Base-by-base conservation (phyloP, 2,797 vertebrate genomes). In the Oryzias dopingdopingensis region DNA sequence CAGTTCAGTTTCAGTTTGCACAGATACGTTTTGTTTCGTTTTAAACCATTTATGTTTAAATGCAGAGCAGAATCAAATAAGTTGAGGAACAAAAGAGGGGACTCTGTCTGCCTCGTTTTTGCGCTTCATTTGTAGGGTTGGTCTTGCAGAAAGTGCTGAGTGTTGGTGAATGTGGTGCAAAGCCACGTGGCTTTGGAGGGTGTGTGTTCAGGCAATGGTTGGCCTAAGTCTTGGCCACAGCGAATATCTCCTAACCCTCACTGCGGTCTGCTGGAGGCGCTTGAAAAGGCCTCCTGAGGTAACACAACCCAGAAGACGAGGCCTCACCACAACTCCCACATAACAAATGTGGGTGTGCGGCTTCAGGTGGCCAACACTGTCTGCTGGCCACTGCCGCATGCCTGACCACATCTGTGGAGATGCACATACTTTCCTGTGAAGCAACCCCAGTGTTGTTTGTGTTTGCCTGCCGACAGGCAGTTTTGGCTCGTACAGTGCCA, bases 111-210 rank as follows among this genome's bases (percentile, higher is more conserved):
- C 10, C 32, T 37, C 32, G 32, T 37, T 37, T 37, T 37, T 37
- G 32, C 32, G 32, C 32, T 37, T 37, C 32, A 72, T 72, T 78
- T 44, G 62, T 59, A 72, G 73, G 62, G 40, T 52, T 22, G 63
- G 48, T 55, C 60, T 57, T 56, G 48, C 24, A 69, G 67, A 86
- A 87, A 85, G 82, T 83, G 81, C 87, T 89, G 85, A 88, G 84
- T 72, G 73, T 76, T 76, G 73, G 80, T 75, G 79, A 85, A 84
- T 80, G 76, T 54, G 72, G 72, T 83, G 80, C 64, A 42, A 83
- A 83, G 81, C 82, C 79, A 83, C 72, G 79, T 78, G 79, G 76
- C 83, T 79, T 81, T 73, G 82, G 84, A 67, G 43, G 61, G 78
- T 79, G 71, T 85, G 85, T 76, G 67, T 82, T 83, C 80, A 73